Conservation (phyloP, 2,797 vertebrate genomes). For the Neostethus bicornis region DNA sequence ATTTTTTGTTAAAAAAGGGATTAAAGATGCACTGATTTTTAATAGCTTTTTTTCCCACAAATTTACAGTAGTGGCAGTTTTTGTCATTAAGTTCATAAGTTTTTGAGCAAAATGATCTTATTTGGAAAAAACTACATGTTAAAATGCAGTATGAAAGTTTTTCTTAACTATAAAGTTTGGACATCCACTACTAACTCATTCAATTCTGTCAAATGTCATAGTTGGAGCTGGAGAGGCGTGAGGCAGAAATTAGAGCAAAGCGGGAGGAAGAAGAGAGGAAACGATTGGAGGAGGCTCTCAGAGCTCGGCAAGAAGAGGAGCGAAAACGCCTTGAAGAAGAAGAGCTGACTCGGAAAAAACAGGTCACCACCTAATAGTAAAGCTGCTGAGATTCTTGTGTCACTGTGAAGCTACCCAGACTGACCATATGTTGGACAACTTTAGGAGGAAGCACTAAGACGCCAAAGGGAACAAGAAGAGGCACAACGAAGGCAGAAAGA, state of each 20-base stretch:
- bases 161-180: background rate
- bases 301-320: slow-evolving; percentile 89
- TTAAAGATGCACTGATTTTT: no score
- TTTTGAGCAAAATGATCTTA: no score
- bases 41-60: background rate
- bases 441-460: slow-evolving; percentile 91
- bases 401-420: background rate
- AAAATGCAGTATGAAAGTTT: no score
- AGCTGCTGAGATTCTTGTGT: background rate
- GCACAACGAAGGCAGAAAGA: slow-evolving; percentile 86
- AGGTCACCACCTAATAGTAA: slow-evolving; percentile 65
- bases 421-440: slow-evolving; percentile 22
- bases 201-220: slow-evolving; percentile 55
- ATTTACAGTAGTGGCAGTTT: background rate
- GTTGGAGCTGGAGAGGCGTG: slow-evolving; percentile 93
- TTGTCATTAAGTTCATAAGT: background rate
- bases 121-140: no score
- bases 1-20: no score
- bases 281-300: slow-evolving; percentile 89
- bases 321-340: slow-evolving; percentile 86
- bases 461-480: slow-evolving; percentile 91
- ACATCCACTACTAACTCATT: background rate
- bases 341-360: slow-evolving; percentile 91
- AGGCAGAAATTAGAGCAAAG: slow-evolving; percentile 93
- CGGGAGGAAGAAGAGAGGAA: slow-evolving; percentile 94